These are phyloP conservation scores for Lepidothrix coronata DNA, from an alignment of 2,113 vertebrate species.

Conservation along the genomic window DNA sequence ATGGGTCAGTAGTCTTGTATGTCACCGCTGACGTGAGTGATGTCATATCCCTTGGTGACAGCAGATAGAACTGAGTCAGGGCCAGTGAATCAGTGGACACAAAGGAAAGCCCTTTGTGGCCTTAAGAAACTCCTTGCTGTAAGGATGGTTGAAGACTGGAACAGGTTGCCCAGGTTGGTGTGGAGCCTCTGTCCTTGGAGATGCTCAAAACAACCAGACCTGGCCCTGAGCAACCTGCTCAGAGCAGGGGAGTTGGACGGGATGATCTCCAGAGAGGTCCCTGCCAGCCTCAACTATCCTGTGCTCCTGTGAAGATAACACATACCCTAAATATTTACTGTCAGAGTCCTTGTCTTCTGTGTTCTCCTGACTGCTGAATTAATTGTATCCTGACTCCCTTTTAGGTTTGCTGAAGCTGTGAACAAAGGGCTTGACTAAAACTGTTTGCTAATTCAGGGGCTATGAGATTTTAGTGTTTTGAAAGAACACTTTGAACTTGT, in stretches of 20 bases:
- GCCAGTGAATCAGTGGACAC: conserved; percentile 34
- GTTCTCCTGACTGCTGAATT: not conserved
- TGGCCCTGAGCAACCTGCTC: not conserved
- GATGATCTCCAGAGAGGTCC: not conserved
- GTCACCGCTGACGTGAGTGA: conserved; percentile 50
- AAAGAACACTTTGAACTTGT: conserved; percentile 49
- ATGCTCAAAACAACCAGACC: not conserved
- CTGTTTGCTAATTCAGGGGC: not conserved
- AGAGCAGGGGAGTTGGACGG: not conserved
- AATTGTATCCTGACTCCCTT: not conserved
- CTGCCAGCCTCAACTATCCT: not conserved
- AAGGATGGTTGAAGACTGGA: not conserved
- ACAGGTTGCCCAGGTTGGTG: not conserved
- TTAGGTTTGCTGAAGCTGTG: not conserved
- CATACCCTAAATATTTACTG: conserved; percentile 9
- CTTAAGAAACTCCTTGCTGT: not conserved
- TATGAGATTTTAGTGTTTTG: conserved; percentile 4
- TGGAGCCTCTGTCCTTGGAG: not conserved
- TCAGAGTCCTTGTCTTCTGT: not conserved
- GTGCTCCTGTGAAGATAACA: conserved; percentile 30
- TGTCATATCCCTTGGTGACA: conserved; percentile 52
- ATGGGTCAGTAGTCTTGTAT: conserved; percentile 49
- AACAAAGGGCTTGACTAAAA: conserved; percentile 31
- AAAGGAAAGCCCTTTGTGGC: conserved; percentile 2
- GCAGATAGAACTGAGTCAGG: conserved; percentile 36